Conservation (phyloP, 2,888 invertebrate species). For the Machimus atricapillus region DNA sequence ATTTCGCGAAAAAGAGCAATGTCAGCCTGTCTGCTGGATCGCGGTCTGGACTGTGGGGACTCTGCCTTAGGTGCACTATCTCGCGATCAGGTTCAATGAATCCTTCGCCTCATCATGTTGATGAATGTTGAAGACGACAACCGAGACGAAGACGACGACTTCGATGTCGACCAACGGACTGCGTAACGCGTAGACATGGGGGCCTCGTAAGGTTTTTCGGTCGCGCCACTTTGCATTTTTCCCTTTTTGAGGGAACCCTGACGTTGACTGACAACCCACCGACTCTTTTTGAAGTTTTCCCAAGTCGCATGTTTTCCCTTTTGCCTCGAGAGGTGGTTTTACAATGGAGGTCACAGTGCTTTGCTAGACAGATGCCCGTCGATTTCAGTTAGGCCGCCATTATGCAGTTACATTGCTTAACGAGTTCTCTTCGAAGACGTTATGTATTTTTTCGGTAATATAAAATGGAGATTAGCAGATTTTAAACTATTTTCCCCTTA, state of each 20-base stretch:
- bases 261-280: background rate
- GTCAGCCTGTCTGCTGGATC: background rate
- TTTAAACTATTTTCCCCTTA: too few relatives aligned
- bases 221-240: background rate
- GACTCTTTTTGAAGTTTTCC: background rate
- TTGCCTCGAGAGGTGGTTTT: background rate
- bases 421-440: background rate
- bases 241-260: background rate
- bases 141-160: background rate
- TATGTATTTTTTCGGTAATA: background rate
- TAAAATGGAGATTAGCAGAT: background rate
- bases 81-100: constrained; percentile 24
- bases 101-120: background rate
- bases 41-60: background rate
- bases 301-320: background rate
- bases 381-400: background rate
- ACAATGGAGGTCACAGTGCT: background rate
- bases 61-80: background rate
- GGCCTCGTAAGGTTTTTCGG: background rate
- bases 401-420: background rate
- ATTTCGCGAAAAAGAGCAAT: background rate
- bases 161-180: background rate
- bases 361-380: background rate
- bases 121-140: constrained; percentile 6
- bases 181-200: background rate